Percentiles rank a stretch among this genome's conserved stretches.
phyloP scores from a whole-genome alignment of 2,888 invertebrate genomes.

The Rhimphoctona megacephalus region DNA sequence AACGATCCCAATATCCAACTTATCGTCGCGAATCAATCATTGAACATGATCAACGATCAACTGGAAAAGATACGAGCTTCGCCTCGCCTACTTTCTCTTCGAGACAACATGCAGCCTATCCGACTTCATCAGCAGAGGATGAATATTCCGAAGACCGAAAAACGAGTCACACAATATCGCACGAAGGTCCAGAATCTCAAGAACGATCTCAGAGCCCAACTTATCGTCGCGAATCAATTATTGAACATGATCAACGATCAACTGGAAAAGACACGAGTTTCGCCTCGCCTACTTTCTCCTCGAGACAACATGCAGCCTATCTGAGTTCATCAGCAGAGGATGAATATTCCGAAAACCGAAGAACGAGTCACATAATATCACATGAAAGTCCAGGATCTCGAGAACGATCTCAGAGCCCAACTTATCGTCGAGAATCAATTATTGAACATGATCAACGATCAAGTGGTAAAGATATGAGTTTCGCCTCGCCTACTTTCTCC shows the following conservation, averaged over 20 bases:
- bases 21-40: not conserved
- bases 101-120: not conserved
- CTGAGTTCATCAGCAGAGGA: not conserved
- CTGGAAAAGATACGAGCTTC: not conserved
- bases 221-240: constrained; percentile 11
- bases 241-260: not conserved
- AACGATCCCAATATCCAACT: constrained; percentile 41
- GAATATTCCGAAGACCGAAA: not conserved
- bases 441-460: not conserved
- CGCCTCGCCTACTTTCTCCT: constrained; percentile 15
- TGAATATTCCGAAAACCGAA: not conserved
- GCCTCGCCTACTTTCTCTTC: not conserved
- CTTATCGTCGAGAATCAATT: constrained; percentile 8
- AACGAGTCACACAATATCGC: not conserved
- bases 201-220: constrained; percentile 11
- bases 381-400: constrained; percentile 41
- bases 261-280: not conserved
- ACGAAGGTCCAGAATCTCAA: not conserved
- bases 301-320: constrained; percentile 13
- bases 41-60: not conserved
- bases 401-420: constrained; percentile 48
- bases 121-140: not conserved
- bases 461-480: not conserved
- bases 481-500: constrained; percentile 11
- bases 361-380: constrained; percentile 1